Percentiles rank a stretch among this genome's conserved stretches.
Conservation (phyloP, 2,797 vertebrate species). For the Ambastaia sidthimunki region DNA sequence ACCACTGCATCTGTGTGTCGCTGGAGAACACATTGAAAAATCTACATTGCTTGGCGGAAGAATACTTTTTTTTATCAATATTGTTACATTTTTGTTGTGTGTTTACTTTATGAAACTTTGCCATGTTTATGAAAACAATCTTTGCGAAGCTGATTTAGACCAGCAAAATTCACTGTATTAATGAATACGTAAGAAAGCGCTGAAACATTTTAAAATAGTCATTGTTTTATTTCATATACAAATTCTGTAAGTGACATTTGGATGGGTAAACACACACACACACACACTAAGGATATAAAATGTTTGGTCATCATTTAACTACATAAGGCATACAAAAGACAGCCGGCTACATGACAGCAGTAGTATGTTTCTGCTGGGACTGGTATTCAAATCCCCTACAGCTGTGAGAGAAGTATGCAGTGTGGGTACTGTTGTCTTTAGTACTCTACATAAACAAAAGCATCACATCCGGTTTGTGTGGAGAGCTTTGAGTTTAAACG, state of each 20-base stretch:
- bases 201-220: conserved; percentile 69
- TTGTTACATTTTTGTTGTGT: too few relatives aligned
- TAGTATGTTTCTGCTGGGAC: conserved; percentile 33
- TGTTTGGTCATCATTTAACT: conserved; percentile 59
- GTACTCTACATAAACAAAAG: conserved; percentile 37
- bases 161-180: too few relatives aligned
- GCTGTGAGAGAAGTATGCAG: conserved; percentile 13
- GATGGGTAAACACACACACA: conserved; percentile 65
- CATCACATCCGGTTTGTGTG: conserved; percentile 12
- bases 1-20: too few relatives aligned
- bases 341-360: conserved; percentile 48
- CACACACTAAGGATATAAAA: conserved; percentile 77
- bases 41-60: too few relatives aligned
- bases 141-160: too few relatives aligned
- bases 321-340: conserved; percentile 54
- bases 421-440: conserved; percentile 27
- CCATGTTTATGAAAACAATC: too few relatives aligned
- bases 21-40: too few relatives aligned
- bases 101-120: too few relatives aligned
- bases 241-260: conserved; percentile 70
- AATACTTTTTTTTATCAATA: too few relatives aligned
- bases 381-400: conserved; percentile 39
- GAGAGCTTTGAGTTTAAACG: conserved; percentile 20
- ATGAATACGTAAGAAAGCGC: conserved; percentile 6
- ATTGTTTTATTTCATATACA: conserved; percentile 79